Conservation (phyloP, 1,140 invertebrate genomes). For the Oreohelix idahoensis region DNA sequence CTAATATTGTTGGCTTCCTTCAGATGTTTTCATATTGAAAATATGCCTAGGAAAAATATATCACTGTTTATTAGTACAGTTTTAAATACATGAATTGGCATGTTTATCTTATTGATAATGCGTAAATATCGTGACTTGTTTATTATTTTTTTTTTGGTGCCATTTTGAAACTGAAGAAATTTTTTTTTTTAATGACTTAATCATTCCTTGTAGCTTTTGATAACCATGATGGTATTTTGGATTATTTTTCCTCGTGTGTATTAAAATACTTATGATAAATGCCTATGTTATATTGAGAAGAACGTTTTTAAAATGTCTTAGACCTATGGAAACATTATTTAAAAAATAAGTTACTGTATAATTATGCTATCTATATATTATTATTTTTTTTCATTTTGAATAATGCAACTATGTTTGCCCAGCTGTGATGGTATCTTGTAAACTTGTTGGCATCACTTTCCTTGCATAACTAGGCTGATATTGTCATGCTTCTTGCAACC, state of each 20-base stretch:
- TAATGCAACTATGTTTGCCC: not conserved
- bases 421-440: conserved; percentile 10
- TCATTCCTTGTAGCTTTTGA: conserved; percentile 34
- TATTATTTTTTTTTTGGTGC: conserved; percentile 26
- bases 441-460: not conserved
- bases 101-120: conserved; percentile 4
- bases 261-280: conserved; percentile 6
- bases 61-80: not conserved
- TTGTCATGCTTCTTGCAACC: not conserved
- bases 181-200: not conserved
- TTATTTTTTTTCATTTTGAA: not conserved
- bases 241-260: not conserved
- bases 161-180: conserved; percentile 22
- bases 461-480: not conserved
- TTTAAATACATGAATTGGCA: not conserved
- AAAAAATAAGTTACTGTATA: not conserved
- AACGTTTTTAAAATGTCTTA: not conserved
- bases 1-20: conserved; percentile 14
- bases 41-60: not conserved
- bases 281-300: not conserved
- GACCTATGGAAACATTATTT: not conserved
- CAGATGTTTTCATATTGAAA: no score
- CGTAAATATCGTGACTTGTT: not conserved
- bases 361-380: not conserved
- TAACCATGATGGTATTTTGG: not conserved